These are phyloP conservation scores for Chrosomus eos DNA, from an alignment of 2,797 vertebrate genomes.

Conservation along the genomic window DNA sequence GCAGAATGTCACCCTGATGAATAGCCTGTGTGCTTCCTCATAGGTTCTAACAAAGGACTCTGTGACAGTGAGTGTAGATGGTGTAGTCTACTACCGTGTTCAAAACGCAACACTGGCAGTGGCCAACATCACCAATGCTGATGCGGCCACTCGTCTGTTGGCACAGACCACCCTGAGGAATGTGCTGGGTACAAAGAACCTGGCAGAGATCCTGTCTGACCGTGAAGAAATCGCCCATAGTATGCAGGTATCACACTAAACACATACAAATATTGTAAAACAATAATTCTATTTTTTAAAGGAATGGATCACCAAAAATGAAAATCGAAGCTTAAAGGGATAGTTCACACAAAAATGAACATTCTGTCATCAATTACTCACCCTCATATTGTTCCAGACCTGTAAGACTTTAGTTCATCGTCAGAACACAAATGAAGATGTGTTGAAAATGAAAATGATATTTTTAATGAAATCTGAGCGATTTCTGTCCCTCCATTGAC, in stretches of 20 bases:
- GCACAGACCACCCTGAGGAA: conserved; percentile 95
- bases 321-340: not conserved
- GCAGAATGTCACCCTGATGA: not conserved
- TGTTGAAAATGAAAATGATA: too few species aligned
- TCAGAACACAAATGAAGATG: too few species aligned
- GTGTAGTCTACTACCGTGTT: conserved; percentile 95
- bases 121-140: conserved; percentile 93
- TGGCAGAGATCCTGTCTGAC: conserved; percentile 94
- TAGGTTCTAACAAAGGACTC: conserved; percentile 97
- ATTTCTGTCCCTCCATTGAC: too few species aligned
- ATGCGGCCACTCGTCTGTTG: conserved; percentile 90
- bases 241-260: conserved; percentile 86
- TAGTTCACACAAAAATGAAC: not conserved
- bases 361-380: not conserved
- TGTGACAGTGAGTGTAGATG: conserved; percentile 91
- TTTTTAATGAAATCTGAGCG: too few species aligned
- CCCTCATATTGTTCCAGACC: too few species aligned
- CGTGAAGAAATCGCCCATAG: conserved; percentile 93
- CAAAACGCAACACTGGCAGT: conserved; percentile 92
- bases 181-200: conserved; percentile 94
- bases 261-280: not conserved
- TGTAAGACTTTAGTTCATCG: too few species aligned
- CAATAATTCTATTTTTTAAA: not conserved
- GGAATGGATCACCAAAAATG: not conserved
- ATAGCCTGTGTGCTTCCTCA: not conserved